Evolutionary conservation across 2,888 invertebrate species (phyloP), one percentile per base, ranked within the genome.

Genomic region (Dendrolimus pini): DNA sequence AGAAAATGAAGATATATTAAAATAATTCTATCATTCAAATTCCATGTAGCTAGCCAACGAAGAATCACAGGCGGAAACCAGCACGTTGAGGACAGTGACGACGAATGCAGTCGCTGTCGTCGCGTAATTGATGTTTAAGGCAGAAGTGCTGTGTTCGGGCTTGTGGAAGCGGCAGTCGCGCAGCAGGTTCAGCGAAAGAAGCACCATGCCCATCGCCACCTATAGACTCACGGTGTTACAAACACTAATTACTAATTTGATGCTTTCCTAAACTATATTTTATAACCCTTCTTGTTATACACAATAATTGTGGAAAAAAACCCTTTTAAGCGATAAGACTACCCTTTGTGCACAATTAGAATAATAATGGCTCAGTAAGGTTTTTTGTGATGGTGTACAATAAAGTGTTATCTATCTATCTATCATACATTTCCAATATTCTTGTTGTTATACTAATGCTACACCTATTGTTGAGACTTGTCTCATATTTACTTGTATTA

Each of bases 61-160:
- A n/a, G 95, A 94, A 83, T 96, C 96, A 77, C 96, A 96, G 55
- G 95, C 94, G 42, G 95, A 94, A 64, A 96, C 95, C 56, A 96
- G 87, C 41, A 96, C 87, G 80, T 96, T 96, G 54, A 96, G 82
- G 55, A 93, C 93, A 7, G 96, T 95, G 57, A 96, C 94, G 60
- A 93, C 78, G 78, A 96, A 95, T 9, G 96, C 94, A 41, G 93
- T 89, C 13, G 92, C 93, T 18, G 96, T 94, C 58, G 95, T 93
- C 41, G 92, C 77, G 75, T 95, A 93, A 85, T 96, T 96, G 69
- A 96, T 92, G 74, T 92, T 83, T 71, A 93, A 89, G 1, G 96
- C 95, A 7, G 95, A 95, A 59, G 78, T 79, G 73, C 94, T 93
- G 85, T 94, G 95, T 65, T 93, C 93, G 55, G 93, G 92, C 70